Evolutionary conservation across 2,888 invertebrate species (phyloP).

Genomic region (Ichneumoninae sp.): DNA sequence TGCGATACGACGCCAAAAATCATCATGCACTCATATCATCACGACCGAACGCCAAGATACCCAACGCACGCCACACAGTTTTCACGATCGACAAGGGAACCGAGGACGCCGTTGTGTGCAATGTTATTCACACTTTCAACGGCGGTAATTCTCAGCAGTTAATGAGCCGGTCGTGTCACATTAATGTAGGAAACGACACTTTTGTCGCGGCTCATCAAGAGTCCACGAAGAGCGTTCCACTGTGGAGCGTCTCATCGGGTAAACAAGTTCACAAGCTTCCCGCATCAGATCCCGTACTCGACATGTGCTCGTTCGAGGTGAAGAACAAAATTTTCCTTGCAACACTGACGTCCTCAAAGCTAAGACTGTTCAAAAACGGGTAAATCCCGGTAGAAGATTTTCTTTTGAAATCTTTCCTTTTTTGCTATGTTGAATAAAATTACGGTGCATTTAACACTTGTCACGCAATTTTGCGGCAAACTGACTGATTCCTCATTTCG

Average conservation of each 20-base stretch:
- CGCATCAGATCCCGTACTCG: slow-evolving; percentile 88
- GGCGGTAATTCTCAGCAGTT: slow-evolving; percentile 89
- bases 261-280: slow-evolving; percentile 86
- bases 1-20: slow-evolving; percentile 88
- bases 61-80: slow-evolving; percentile 85
- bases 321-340: slow-evolving; percentile 86
- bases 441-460: neutral
- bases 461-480: neutral
- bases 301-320: slow-evolving; percentile 87
- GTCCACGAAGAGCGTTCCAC: slow-evolving; percentile 87
- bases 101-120: slow-evolving; percentile 85
- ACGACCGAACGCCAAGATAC: slow-evolving; percentile 87
- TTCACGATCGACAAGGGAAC: slow-evolving; percentile 84
- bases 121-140: slow-evolving; percentile 87
- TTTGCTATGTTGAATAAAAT: slow-evolving; percentile 32
- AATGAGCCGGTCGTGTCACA: slow-evolving; percentile 88
- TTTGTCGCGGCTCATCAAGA: slow-evolving; percentile 92
- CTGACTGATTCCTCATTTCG: slow-evolving; percentile 10
- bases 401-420: slow-evolving; percentile 20
- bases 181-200: slow-evolving; percentile 86
- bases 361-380: slow-evolving; percentile 87
- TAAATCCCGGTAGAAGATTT: neutral
- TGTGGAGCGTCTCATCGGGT: slow-evolving; percentile 88
- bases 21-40: slow-evolving; percentile 90
- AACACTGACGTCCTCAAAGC: slow-evolving; percentile 88